phyloP scores from a whole-genome alignment of 2,888 invertebrate genomes.

The Isotomurus palustris region DNA sequence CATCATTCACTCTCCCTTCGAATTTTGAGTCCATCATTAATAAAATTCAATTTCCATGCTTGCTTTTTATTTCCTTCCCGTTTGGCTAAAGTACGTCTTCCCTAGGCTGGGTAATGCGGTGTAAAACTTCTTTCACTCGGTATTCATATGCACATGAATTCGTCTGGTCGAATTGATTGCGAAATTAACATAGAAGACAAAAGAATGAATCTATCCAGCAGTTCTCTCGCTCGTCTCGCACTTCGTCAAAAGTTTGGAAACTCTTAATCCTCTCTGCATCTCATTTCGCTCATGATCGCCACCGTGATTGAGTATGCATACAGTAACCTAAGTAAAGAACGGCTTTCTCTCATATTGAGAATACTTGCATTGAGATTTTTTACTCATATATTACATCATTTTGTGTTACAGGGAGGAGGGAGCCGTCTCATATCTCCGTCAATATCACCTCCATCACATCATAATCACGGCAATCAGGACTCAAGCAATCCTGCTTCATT shows the following conservation, averaged over 20 bases:
- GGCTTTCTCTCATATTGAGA: background rate
- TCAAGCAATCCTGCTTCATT: too few species aligned
- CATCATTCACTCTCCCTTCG: conserved; percentile 6
- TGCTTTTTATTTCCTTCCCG: background rate
- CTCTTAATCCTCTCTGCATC: background rate
- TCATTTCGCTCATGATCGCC: background rate
- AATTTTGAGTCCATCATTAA: conserved; percentile 38
- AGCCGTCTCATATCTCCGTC: too few species aligned
- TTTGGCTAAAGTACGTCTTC: background rate
- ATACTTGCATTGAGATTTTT: too few species aligned
- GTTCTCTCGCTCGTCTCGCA: background rate
- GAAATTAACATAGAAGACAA: conserved; percentile 42
- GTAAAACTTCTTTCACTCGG: conserved; percentile 10
- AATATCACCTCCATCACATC: too few species aligned
- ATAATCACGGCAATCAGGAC: too few species aligned
- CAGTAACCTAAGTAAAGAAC: too few species aligned
- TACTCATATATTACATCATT: too few species aligned
- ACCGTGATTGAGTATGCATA: too few species aligned
- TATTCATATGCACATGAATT: conserved; percentile 28
- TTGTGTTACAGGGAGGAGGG: too few species aligned
- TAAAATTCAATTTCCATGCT: conserved; percentile 37
- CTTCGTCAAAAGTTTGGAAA: conserved; percentile 1
- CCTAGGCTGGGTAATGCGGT: conserved; percentile 8
- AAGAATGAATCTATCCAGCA: conserved; percentile 14
- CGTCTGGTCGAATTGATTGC: conserved; percentile 39